Evolutionary conservation across 2,113 vertebrate species (phyloP).

Genomic region (Alligator sinensis): DNA sequence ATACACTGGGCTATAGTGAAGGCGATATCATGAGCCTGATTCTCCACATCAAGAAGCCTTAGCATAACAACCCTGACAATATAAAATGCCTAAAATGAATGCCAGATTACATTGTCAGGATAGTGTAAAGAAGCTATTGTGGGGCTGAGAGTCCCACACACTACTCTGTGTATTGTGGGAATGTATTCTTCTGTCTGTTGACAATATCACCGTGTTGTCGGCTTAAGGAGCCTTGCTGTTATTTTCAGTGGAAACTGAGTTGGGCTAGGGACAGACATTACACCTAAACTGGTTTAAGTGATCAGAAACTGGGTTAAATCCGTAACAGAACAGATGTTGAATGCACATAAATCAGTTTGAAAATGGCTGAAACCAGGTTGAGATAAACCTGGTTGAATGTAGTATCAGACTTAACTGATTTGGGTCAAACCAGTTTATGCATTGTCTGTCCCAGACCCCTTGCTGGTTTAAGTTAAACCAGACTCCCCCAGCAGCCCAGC

Average conservation of each 20-base stretch:
- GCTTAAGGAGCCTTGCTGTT: neutral
- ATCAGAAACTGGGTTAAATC: neutral
- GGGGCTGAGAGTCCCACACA: neutral
- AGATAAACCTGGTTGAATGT: no score
- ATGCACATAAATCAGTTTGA: no score
- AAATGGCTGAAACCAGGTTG: no score
- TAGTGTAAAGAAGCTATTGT: neutral
- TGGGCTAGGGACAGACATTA: neutral
- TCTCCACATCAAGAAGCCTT: neutral
- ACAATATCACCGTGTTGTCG: neutral
- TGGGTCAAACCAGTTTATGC: no score
- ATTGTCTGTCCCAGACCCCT: no score
- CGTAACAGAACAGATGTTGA: neutral
- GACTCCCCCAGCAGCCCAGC: no score
- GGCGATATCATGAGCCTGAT: neutral
- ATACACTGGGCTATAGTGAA: neutral
- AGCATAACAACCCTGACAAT: rapidly evolving
- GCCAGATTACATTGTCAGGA: neutral
- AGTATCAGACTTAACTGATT: no score
- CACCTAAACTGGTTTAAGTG: neutral
- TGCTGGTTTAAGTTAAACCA: no score
- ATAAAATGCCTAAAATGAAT: neutral
- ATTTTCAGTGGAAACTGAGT: neutral
- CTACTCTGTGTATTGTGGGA: neutral
- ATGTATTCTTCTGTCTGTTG: neutral